phyloP scores from a whole-genome alignment of 1,140 invertebrate genomes.

The Zaprionus ornatus region DNA sequence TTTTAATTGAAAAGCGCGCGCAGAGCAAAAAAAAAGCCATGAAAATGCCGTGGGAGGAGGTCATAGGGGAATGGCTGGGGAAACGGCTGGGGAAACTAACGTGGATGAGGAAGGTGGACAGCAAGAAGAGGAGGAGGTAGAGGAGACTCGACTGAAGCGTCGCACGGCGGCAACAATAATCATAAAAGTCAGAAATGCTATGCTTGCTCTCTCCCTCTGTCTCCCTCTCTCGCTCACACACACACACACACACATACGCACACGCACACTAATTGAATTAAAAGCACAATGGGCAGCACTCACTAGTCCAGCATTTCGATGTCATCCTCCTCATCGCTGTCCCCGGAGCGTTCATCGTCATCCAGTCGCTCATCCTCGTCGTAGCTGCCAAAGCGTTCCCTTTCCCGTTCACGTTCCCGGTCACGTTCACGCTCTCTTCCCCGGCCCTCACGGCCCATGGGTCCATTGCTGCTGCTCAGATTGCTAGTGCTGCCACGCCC shows the following conservation, averaged over 20 bases:
- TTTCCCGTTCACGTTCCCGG: slow-evolving; percentile 44
- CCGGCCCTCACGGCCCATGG: slow-evolving; percentile 14
- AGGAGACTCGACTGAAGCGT: neutral
- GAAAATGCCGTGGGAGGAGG: slow-evolving; percentile 21
- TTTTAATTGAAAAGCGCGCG: slow-evolving; percentile 44
- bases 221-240: neutral
- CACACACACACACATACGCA: neutral
- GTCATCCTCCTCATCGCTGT: slow-evolving; percentile 69
- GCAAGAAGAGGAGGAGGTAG: neutral
- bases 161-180: neutral
- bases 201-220: neutral
- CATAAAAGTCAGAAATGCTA: slow-evolving; percentile 4
- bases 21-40: slow-evolving; percentile 13
- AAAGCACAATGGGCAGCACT: slow-evolving; percentile 44
- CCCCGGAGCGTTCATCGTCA: slow-evolving; percentile 35
- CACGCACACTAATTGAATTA: slow-evolving; percentile 38
- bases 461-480: slow-evolving; percentile 43
- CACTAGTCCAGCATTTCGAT: slow-evolving; percentile 79
- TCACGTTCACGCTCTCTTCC: slow-evolving; percentile 11
- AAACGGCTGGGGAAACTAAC: neutral
- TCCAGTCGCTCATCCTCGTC: slow-evolving; percentile 47
- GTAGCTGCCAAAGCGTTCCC: slow-evolving; percentile 55
- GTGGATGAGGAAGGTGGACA: neutral
- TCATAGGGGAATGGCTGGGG: neutral
- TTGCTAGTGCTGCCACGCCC: slow-evolving; percentile 25